Evolutionary conservation across 1,140 invertebrate genomes (phyloP), one percentile per base, ranked within the genome.

Genomic region (Capitella teleta): DNA sequence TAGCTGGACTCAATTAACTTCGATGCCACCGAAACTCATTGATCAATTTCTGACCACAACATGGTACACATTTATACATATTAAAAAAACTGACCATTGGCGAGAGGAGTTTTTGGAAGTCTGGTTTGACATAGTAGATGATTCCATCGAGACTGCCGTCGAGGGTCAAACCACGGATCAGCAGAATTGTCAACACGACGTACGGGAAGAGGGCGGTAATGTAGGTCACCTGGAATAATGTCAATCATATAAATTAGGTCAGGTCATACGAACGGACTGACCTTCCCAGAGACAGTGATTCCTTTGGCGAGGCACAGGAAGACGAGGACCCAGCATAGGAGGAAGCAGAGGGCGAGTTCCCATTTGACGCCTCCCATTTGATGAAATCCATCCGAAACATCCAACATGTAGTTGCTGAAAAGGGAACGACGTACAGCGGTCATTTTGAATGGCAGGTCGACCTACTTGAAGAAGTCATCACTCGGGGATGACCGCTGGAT

Each of bases 321-420:
- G 24, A 65, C 63, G 25, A 65, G 63, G 5, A 57, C 14, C 63
- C 63, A 65, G 19, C 61, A 58, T 14, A 59, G 21, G n/a, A 61
- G 38, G 16, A 65, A 42, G 25, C 59, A 61, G 0, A 57, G 36
- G 12, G 55, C 57, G n/a, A 65, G 44, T 14, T 55, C 45, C 59
- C 57, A 64, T 21, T 55, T 51, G 19, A 63, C 49, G 3, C 47
- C 53, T 2, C 63, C 63, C 18, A 47, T n/a, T 5, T 66, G 54
- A 38, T 61, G 51, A 18, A 74, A 60, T 2, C 67, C 68, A 6
- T 58, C 51, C 38, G 61, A 60, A 16, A 71, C 48, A 3, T 52
- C 52, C 47, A 54, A 28, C 19, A 54, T 47, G 4, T 46, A 37
- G 25, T 32, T 8, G 43, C 12, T n/a, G n/a, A n/a, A n/a, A 40